Percentiles rank a stretch among this genome's conserved stretches.
Conservation (phyloP, 1,140 invertebrate genomes). For the Octopus bimaculoides region DNA sequence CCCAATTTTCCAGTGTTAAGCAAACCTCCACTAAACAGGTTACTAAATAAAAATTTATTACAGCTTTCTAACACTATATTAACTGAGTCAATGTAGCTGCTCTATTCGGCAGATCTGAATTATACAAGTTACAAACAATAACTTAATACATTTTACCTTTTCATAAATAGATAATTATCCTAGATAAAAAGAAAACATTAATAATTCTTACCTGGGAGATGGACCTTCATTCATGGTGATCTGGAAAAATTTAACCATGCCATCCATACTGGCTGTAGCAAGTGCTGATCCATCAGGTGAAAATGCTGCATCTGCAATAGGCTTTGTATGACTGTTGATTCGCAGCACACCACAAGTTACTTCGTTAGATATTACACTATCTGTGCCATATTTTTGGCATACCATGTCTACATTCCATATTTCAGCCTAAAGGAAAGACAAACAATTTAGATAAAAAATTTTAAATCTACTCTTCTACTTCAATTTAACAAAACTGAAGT, state of each 20-base stretch:
- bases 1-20: too few species aligned
- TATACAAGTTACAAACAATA: too few species aligned
- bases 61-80: too few species aligned
- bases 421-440: slow-evolving; percentile 59
- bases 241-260: slow-evolving; percentile 89
- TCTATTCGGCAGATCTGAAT: too few species aligned
- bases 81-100: too few species aligned
- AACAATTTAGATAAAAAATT: background rate
- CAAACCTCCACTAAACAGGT: too few species aligned
- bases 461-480: too few species aligned
- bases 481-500: too few species aligned
- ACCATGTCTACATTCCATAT: slow-evolving; percentile 66
- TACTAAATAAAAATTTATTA: too few species aligned
- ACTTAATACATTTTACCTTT: too few species aligned
- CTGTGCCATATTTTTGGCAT: slow-evolving; percentile 58
- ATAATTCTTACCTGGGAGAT: slow-evolving; percentile 44
- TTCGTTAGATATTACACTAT: slow-evolving; percentile 57
- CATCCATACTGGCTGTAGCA: slow-evolving; percentile 82
- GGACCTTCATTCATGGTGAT: slow-evolving; percentile 60
- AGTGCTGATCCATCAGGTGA: slow-evolving; percentile 90
- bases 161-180: too few species aligned
- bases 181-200: too few species aligned
- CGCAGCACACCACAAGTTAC: slow-evolving; percentile 65
- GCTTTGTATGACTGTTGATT: slow-evolving; percentile 66
- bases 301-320: slow-evolving; percentile 83